These are phyloP conservation scores for Proctacanthus coquilletti DNA, from an alignment of 1,140 invertebrate species.

Conservation along the genomic window DNA sequence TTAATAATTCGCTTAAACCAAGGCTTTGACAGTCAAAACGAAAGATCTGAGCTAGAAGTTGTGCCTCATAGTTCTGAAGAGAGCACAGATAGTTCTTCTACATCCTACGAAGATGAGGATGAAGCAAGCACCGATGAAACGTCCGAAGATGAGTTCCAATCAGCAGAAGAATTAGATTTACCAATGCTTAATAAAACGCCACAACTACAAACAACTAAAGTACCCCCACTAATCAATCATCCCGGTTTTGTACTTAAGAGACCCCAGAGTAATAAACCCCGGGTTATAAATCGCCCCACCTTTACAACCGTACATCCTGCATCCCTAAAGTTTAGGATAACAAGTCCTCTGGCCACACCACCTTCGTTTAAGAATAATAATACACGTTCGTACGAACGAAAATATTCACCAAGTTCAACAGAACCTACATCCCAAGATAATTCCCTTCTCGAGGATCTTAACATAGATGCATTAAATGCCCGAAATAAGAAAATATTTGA, in stretches of 20 bases:
- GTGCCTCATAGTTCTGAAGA: too few species aligned
- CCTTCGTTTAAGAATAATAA: constrained; percentile 22
- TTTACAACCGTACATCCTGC: neutral
- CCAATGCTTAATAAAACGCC: too few species aligned
- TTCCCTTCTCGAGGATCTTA: constrained; percentile 27
- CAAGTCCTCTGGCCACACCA: constrained; percentile 16
- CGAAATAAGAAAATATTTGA: constrained; percentile 36
- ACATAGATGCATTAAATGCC: constrained; percentile 31
- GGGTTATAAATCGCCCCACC: constrained; percentile 16
- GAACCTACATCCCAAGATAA: constrained; percentile 14
- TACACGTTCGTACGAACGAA: constrained; percentile 24
- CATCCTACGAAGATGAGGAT: too few species aligned
- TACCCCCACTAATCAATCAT: too few species aligned
- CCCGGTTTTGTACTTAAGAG: too few species aligned
- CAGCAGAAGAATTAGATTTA: too few species aligned
- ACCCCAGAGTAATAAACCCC: constrained; percentile 19
- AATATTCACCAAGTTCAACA: constrained; percentile 22
- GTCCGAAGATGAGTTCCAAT: too few species aligned
- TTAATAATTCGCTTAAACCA: too few species aligned
- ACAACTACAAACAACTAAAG: neutral
- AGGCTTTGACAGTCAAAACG: too few species aligned
- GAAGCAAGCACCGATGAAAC: too few species aligned
- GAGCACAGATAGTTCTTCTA: too few species aligned
- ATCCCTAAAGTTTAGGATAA: neutral
- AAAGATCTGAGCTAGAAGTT: too few species aligned